Percentiles rank a stretch among this genome's conserved stretches.
phyloP scores from a whole-genome alignment of 2,888 invertebrate genomes.

The Hypsopygia costalis region DNA sequence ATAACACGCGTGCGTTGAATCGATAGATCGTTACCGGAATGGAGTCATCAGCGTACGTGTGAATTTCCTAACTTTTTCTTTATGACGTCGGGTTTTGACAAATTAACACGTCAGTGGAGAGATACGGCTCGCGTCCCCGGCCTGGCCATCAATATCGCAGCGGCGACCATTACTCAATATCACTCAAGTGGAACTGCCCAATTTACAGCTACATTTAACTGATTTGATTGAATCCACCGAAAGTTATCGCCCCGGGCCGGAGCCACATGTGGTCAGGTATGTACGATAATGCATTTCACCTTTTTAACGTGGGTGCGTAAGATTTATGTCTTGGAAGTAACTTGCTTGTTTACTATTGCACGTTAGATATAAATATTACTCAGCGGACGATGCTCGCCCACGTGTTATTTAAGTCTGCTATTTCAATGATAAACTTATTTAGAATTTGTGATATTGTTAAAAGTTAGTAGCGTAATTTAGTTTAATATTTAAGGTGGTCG shows the following conservation, averaged over 20 bases:
- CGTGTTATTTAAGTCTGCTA: too few species aligned
- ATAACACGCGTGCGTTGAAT: constrained; percentile 9
- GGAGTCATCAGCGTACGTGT: constrained; percentile 25
- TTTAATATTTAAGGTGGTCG: too few species aligned
- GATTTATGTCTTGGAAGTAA: constrained; percentile 2
- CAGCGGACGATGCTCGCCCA: too few species aligned
- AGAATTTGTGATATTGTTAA: too few species aligned
- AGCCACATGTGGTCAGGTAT: constrained; percentile 28
- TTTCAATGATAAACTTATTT: too few species aligned
- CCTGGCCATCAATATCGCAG: constrained; percentile 65
- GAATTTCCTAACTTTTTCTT: constrained; percentile 53
- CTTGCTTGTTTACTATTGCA: constrained; percentile 3
- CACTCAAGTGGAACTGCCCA: constrained; percentile 74
- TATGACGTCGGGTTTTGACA: constrained; percentile 66
- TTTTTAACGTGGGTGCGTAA: constrained; percentile 7
- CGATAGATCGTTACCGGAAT: constrained; percentile 10
- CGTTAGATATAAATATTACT: not conserved
- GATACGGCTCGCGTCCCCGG: constrained; percentile 50
- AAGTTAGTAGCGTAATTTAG: too few species aligned
- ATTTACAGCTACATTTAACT: constrained; percentile 78
- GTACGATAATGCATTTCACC: constrained; percentile 9
- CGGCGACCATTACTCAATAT: constrained; percentile 72
- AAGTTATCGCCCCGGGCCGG: constrained; percentile 51
- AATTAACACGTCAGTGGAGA: constrained; percentile 63
- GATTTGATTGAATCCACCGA: constrained; percentile 71